A percentile compares a stretch with the other conserved stretches of the same genome.
Conservation (phyloP, 2,888 invertebrate species). For the Drosophila peninsularis region DNA sequence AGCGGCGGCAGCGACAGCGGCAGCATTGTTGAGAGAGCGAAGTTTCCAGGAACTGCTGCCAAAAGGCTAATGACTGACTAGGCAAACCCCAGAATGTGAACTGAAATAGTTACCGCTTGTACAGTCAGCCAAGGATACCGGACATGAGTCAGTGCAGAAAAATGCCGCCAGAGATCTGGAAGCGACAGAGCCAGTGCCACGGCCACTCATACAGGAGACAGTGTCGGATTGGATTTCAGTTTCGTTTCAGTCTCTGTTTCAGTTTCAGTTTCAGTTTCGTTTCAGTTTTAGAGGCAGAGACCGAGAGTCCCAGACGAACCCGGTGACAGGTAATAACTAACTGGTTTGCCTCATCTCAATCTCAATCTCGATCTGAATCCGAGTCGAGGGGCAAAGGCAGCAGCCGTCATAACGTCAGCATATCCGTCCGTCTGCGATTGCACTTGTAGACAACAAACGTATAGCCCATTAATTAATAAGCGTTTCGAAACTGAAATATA, state of each 20-base stretch:
- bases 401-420: slow-evolving; percentile 8
- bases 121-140: slow-evolving; percentile 60
- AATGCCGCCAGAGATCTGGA: slow-evolving; percentile 38
- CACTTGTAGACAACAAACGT: slow-evolving; percentile 22
- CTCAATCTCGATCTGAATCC: not conserved
- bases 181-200: not conserved
- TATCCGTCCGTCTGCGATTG: slow-evolving; percentile 11
- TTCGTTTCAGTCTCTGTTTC: slow-evolving; percentile 11
- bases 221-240: slow-evolving; percentile 24
- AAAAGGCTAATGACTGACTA: slow-evolving; percentile 75
- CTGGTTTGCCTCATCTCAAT: slow-evolving; percentile 37
- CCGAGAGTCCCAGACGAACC: slow-evolving; percentile 16
- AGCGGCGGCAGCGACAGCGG: not conserved
- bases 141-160: slow-evolving; percentile 57
- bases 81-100: slow-evolving; percentile 35
- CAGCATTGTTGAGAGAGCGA: slow-evolving; percentile 8
- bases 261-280: slow-evolving; percentile 21
- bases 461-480: slow-evolving; percentile 28
- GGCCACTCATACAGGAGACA: slow-evolving; percentile 12
- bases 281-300: slow-evolving; percentile 13
- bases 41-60: slow-evolving; percentile 70
- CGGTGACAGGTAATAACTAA: slow-evolving; percentile 38
- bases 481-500: slow-evolving; percentile 5
- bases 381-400: slow-evolving; percentile 6
- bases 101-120: slow-evolving; percentile 30